Conservation (phyloP, 2,888 invertebrate genomes). For the Deilephila elpenor region DNA sequence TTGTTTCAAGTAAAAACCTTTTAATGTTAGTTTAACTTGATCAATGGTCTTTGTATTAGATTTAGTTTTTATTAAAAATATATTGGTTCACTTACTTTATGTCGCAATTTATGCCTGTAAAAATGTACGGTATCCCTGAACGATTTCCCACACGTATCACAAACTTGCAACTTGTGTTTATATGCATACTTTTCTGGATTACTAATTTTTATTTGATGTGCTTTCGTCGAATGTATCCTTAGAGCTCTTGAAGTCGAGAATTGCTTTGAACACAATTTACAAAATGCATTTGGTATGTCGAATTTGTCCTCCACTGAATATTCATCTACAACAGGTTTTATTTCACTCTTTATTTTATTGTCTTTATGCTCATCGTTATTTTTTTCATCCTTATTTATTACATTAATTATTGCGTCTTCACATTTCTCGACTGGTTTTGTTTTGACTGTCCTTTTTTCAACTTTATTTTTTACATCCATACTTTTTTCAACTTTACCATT, state of each 20-base stretch:
- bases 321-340: conserved; percentile 12
- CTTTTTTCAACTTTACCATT: conserved; percentile 3
- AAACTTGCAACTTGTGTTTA: conserved; percentile 43
- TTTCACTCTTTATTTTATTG: background rate
- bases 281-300: conserved; percentile 56
- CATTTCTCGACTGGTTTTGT: no score
- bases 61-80: background rate
- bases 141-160: conserved; percentile 56
- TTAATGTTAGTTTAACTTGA: no score
- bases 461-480: background rate
- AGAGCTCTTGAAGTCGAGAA: conserved; percentile 50
- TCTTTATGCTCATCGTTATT: background rate
- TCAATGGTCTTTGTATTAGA: background rate
- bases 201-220: conserved; percentile 53
- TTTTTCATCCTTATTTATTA: no score
- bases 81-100: conserved; percentile 48
- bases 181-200: conserved; percentile 41
- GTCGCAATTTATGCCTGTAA: conserved; percentile 54
- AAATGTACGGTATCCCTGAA: conserved; percentile 44
- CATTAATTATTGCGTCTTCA: no score
- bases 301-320: conserved; percentile 42
- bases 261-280: conserved; percentile 62
- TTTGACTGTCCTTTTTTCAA: no score
- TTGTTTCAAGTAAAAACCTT: no score
- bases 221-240: conserved; percentile 55